These are phyloP conservation scores for Dichetophora obliterata DNA, from an alignment of 2,888 invertebrate genomes.

Conservation along the genomic window DNA sequence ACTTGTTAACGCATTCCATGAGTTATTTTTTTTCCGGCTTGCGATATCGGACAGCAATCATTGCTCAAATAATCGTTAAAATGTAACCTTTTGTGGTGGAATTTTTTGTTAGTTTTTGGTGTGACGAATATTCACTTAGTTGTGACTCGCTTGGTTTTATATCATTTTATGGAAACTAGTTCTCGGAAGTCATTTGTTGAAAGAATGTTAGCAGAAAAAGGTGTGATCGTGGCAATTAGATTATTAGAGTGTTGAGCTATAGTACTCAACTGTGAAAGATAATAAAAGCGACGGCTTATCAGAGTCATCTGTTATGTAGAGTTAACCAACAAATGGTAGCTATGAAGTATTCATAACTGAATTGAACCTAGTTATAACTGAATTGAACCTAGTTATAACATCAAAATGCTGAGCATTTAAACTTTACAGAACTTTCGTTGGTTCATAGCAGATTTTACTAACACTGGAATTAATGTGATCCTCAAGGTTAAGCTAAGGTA, in stretches of 20 bases:
- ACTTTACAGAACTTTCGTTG: no score
- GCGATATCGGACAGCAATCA: slow-evolving; percentile 29
- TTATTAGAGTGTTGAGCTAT: not conserved
- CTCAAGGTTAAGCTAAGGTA: no score
- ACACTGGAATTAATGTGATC: no score
- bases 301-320: no score
- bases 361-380: no score
- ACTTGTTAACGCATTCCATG: slow-evolving; percentile 37
- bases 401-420: no score
- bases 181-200: slow-evolving; percentile 22
- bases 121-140: slow-evolving; percentile 34
- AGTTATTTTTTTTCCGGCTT: not conserved
- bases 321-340: no score
- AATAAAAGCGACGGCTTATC: not conserved
- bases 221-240: slow-evolving; percentile 15
- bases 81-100: slow-evolving; percentile 26
- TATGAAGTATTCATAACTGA: no score
- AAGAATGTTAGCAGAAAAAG: not conserved
- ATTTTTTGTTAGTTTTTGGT: slow-evolving; percentile 10
- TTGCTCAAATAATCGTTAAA: slow-evolving; percentile 33
- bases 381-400: no score
- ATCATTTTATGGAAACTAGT: slow-evolving; percentile 10
- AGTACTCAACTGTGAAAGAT: not conserved
- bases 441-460: no score
- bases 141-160: not conserved